Percentiles rank a stretch among this genome's conserved stretches.
These are phyloP conservation scores for Apodemia duryi DNA, from an alignment of 2,888 invertebrate species.

Conservation along the genomic window DNA sequence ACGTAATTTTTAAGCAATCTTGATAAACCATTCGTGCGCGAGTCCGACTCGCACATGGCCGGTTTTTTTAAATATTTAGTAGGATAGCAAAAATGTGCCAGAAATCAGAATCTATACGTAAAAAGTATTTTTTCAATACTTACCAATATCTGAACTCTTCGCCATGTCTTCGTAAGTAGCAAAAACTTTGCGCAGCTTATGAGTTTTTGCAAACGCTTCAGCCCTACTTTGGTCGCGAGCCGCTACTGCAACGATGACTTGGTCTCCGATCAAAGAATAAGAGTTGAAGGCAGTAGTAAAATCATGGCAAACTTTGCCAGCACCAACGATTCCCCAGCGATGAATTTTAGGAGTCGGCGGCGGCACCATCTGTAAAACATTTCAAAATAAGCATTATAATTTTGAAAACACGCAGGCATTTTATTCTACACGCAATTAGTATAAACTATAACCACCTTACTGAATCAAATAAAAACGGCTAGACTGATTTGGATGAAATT, in stretches of 20 bases:
- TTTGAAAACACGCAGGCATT: no score
- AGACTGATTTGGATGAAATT: no score
- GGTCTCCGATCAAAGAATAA: slow-evolving; percentile 81
- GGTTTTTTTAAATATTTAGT: no score
- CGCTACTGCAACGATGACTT: slow-evolving; percentile 85
- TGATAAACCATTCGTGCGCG: no score
- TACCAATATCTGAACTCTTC: slow-evolving; percentile 86
- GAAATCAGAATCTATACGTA: no score
- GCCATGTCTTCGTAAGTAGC: slow-evolving; percentile 87
- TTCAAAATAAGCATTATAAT: no score
- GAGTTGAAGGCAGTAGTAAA: slow-evolving; percentile 86
- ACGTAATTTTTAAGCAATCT: no score
- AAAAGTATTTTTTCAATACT: slow-evolving; percentile 29
- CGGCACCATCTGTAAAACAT: neutral
- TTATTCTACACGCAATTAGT: no score
- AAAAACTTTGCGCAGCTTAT: slow-evolving; percentile 84
- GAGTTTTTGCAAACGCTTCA: slow-evolving; percentile 84
- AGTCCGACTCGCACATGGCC: no score
- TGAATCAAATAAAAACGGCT: no score
- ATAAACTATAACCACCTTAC: no score
- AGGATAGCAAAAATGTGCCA: no score
- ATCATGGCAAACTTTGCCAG: slow-evolving; percentile 91
- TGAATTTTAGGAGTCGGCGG: neutral
- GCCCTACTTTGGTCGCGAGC: slow-evolving; percentile 85
- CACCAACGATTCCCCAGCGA: slow-evolving; percentile 92